Percentiles rank a stretch among this genome's conserved stretches.
Evolutionary conservation across 2,888 invertebrate genomes (phyloP).

Genomic region (Melanchra persicariae): DNA sequence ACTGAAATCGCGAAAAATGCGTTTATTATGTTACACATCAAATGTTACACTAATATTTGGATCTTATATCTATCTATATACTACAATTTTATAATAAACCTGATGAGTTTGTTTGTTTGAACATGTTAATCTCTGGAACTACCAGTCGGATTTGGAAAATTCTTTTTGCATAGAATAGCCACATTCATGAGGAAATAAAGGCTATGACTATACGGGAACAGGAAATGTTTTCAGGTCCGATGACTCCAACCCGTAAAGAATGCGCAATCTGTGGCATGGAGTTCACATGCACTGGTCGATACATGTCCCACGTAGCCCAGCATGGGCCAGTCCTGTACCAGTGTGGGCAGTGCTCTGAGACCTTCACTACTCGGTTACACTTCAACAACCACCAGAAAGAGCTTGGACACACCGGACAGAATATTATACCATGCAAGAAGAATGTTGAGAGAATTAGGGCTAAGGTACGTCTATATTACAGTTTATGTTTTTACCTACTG

Average conservation of each 20-base stretch:
- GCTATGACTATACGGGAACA: no score
- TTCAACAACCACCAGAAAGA: constrained; percentile 91
- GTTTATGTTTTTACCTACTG: neutral
- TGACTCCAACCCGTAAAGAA: constrained; percentile 78
- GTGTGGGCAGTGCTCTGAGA: constrained; percentile 89
- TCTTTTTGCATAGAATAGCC: no score
- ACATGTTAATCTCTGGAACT: no score
- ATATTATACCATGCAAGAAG: constrained; percentile 68
- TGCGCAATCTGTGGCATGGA: constrained; percentile 88
- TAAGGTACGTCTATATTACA: constrained; percentile 26
- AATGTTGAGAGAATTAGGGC: constrained; percentile 33
- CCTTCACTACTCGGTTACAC: constrained; percentile 86
- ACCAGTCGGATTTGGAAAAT: no score
- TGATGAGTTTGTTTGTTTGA: no score
- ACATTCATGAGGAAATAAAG: no score
- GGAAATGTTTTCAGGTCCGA: constrained; percentile 75
- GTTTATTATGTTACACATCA: no score
- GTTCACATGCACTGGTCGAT: constrained; percentile 86
- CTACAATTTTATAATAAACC: no score
- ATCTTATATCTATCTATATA: no score
- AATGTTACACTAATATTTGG: no score
- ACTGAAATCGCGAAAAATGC: no score
- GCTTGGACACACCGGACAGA: constrained; percentile 89
- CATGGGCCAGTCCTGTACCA: constrained; percentile 92
- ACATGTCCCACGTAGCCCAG: constrained; percentile 90